Conservation (phyloP, 2,113 vertebrate genomes). For the Ctenomys sociabilis region DNA sequence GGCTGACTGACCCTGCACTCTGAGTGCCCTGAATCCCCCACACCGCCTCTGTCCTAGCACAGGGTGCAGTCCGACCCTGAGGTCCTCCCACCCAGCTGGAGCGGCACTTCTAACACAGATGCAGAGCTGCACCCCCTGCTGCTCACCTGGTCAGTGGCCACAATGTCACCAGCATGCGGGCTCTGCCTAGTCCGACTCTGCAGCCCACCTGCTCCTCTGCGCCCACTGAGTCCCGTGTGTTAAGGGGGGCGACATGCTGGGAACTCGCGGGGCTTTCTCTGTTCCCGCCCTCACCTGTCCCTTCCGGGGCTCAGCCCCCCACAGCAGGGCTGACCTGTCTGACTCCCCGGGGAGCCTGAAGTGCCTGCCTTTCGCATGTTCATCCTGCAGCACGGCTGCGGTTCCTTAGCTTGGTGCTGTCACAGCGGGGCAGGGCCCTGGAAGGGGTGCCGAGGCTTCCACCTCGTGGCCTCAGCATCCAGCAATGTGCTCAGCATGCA, state of each 20-base stretch:
- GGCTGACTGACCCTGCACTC: not conserved
- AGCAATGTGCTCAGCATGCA: not conserved
- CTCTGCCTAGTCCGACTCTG: not conserved
- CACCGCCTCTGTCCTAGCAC: not conserved
- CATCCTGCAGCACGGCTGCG: not conserved
- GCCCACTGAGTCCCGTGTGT: not conserved
- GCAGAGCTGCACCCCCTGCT: too few species aligned
- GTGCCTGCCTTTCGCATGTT: not conserved
- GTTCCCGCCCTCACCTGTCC: not conserved
- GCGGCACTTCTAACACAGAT: not conserved
- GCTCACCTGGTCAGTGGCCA: not conserved
- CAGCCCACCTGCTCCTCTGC: not conserved
- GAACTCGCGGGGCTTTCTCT: too few species aligned
- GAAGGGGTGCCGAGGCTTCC: not conserved
- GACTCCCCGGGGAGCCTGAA: not conserved
- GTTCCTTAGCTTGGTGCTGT: not conserved
- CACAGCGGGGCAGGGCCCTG: not conserved
- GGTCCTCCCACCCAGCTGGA: not conserved
- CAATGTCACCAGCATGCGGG: not conserved
- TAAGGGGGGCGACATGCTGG: fast-evolving
- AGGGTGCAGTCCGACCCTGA: not conserved
- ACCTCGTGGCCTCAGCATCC: not conserved
- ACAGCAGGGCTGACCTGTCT: not conserved
- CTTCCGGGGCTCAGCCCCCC: not conserved
- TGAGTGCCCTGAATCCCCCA: not conserved